These are phyloP conservation scores for Cantharis rufa DNA, from an alignment of 2,888 invertebrate genomes.

Conservation along the genomic window DNA sequence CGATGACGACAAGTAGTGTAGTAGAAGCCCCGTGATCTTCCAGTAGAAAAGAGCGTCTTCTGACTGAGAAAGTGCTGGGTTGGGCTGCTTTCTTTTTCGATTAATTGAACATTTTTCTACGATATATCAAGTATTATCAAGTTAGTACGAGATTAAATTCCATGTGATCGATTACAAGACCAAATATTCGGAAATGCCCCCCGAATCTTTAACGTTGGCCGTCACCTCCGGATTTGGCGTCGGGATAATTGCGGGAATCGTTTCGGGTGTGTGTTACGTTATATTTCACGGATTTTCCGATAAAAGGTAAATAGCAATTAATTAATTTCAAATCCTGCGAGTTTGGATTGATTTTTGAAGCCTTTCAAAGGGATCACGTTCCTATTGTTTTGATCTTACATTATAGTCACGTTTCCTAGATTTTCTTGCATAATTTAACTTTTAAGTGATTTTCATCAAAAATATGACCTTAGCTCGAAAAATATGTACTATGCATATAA, in stretches of 20 bases:
- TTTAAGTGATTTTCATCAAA: not conserved
- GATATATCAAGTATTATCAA: not conserved
- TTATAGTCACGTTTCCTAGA: not conserved
- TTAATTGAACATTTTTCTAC: not conserved
- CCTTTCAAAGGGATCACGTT: not conserved
- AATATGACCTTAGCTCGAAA: not conserved
- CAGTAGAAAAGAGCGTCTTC: slow-evolving; percentile 15
- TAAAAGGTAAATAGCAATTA: slow-evolving; percentile 58
- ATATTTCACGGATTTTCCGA: slow-evolving; percentile 61
- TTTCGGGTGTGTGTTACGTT: slow-evolving; percentile 71
- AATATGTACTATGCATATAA: not conserved
- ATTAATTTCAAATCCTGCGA: not conserved
- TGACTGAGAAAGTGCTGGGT: slow-evolving; percentile 18
- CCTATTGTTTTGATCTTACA: not conserved
- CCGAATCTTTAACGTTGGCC: slow-evolving; percentile 60
- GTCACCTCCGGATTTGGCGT: slow-evolving; percentile 65
- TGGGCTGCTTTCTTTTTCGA: slow-evolving; percentile 17
- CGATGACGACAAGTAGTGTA: slow-evolving; percentile 15
- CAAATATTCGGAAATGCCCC: slow-evolving; percentile 55
- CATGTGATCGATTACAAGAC: not conserved
- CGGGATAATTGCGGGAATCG: slow-evolving; percentile 68
- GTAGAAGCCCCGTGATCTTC: slow-evolving; percentile 32
- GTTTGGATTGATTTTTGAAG: slow-evolving; percentile 8
- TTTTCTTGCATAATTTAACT: not conserved
- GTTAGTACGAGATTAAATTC: not conserved